A percentile compares a stretch with the other conserved stretches of the same genome.
Evolutionary conservation across 2,888 invertebrate genomes (phyloP).

Genomic region (Zele albiditarsus): DNA sequence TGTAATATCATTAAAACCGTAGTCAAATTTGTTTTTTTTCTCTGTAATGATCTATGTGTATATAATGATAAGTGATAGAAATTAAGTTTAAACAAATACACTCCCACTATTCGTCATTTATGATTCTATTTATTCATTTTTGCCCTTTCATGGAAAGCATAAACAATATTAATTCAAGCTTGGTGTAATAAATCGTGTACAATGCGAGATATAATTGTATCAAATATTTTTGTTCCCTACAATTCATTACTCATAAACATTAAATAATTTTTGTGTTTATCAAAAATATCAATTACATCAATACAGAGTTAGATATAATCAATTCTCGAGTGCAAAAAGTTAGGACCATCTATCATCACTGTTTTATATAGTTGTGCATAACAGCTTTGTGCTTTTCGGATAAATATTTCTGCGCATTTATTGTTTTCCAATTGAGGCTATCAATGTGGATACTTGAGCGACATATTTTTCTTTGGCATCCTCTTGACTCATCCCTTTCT

Average conservation of each 20-base stretch:
- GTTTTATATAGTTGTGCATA: constrained; percentile 3
- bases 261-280: neutral
- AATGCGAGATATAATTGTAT: neutral
- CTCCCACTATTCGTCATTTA: constrained; percentile 63
- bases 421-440: constrained; percentile 72
- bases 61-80: constrained; percentile 67
- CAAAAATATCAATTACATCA: neutral
- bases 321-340: neutral
- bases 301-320: neutral
- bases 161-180: neutral
- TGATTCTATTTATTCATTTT: constrained; percentile 32
- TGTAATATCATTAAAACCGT: constrained; percentile 3
- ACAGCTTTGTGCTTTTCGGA: neutral
- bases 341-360: neutral
- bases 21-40: constrained; percentile 52
- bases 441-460: constrained; percentile 81
- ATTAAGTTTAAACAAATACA: constrained; percentile 67
- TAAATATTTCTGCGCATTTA: constrained; percentile 47
- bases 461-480: constrained; percentile 90
- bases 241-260: neutral
- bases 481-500: constrained; percentile 78
- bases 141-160: neutral
- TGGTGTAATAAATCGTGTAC: neutral
- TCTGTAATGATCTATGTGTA: constrained; percentile 68
- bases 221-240: neutral